phyloP scores from a whole-genome alignment of 1,140 invertebrate species.

The Acromyrmex heyeri region DNA sequence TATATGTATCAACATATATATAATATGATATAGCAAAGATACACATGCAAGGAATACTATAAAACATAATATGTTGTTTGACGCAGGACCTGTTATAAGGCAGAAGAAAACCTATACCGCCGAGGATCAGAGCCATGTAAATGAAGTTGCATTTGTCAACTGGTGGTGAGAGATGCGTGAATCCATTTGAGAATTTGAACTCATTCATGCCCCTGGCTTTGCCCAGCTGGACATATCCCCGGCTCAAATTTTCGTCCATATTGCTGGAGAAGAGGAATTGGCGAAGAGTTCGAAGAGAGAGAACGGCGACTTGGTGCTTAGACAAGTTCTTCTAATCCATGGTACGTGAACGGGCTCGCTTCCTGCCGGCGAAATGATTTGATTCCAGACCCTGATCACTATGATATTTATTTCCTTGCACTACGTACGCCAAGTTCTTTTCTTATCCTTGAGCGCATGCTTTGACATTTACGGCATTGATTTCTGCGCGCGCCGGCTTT shows the following conservation, averaged over 20 bases:
- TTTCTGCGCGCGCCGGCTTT: conserved; percentile 80
- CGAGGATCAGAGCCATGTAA: conserved; percentile 93
- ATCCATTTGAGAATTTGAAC: conserved; percentile 87
- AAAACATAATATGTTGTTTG: conserved; percentile 18
- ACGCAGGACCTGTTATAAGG: conserved; percentile 94
- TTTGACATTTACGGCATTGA: conserved; percentile 82
- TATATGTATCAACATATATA: too few relatives aligned
- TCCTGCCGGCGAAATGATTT: conserved; percentile 1
- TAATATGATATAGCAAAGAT: too few relatives aligned
- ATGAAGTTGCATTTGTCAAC: conserved; percentile 92
- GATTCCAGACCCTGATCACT: conserved; percentile 42
- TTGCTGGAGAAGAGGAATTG: conserved; percentile 65
- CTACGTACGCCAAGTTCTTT: conserved; percentile 40
- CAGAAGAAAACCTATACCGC: conserved; percentile 95
- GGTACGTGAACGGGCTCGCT: conserved; percentile 29
- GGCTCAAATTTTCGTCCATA: conserved; percentile 90
- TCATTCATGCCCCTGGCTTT: conserved; percentile 87
- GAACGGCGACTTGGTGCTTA: neutral
- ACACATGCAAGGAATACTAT: neutral
- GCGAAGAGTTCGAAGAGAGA: neutral
- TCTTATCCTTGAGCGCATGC: conserved; percentile 73
- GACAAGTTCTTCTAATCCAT: conserved; percentile 46
- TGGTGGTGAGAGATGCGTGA: conserved; percentile 89
- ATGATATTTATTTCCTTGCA: conserved; percentile 71
- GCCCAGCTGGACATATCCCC: conserved; percentile 89